Evolutionary conservation across 2,888 invertebrate species (phyloP).

Genomic region (Boloria euphrosyne): DNA sequence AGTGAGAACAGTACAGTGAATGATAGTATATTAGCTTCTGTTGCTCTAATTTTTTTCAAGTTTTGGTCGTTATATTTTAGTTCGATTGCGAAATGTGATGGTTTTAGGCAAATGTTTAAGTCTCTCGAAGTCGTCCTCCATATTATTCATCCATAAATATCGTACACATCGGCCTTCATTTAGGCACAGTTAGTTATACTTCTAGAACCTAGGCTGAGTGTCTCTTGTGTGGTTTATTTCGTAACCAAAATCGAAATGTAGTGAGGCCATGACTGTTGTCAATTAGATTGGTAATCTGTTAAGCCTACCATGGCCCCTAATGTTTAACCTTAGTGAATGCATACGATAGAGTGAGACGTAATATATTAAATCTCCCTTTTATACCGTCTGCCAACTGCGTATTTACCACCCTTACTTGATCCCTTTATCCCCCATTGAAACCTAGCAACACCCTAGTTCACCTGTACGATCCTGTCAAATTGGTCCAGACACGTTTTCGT

Average conservation of each 20-base stretch:
- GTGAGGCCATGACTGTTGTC: background rate
- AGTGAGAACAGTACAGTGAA: background rate
- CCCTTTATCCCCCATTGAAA: conserved; percentile 31
- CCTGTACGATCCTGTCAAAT: conserved; percentile 26
- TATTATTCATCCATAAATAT: too few species aligned
- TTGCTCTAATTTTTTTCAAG: background rate
- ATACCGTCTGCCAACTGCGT: conserved; percentile 30
- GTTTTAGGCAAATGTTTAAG: background rate
- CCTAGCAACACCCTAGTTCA: conserved; percentile 38
- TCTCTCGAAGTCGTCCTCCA: too few species aligned
- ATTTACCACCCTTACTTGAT: conserved; percentile 24
- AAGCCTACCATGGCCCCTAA: conserved; percentile 21
- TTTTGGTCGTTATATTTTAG: too few species aligned
- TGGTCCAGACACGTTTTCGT: conserved; percentile 24
- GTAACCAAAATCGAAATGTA: background rate
- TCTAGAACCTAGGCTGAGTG: background rate
- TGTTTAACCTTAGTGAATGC: background rate
- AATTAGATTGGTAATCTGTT: background rate
- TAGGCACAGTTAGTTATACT: background rate
- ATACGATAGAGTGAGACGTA: conserved; percentile 21
- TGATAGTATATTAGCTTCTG: background rate
- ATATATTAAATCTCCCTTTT: conserved; percentile 23
- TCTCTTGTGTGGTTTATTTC: background rate
- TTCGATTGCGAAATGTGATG: background rate
- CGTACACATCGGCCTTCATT: too few species aligned